Conservation (phyloP, 2,888 invertebrate genomes). For the Macrosiphum euphorbiae region DNA sequence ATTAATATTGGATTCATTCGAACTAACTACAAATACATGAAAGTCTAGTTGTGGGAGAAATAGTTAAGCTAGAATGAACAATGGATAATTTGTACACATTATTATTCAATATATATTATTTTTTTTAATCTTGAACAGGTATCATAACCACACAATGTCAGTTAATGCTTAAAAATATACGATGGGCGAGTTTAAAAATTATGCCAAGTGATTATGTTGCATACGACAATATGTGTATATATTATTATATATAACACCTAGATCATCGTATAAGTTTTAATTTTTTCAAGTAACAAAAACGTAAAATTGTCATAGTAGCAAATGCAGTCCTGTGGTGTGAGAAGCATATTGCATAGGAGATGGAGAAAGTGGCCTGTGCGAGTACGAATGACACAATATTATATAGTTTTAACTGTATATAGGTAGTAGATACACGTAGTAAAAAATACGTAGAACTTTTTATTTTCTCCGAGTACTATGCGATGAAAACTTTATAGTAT, state of each 20-base stretch:
- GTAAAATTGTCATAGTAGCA: not conserved
- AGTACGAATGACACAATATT: not conserved
- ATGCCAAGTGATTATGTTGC: not conserved
- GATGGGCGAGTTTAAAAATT: not conserved
- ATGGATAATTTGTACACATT: not conserved
- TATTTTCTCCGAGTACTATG: not conserved
- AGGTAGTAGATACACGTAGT: not conserved
- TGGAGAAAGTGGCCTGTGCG: not conserved
- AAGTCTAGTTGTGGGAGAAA: not conserved
- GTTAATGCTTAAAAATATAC: not conserved
- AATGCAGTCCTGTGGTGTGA: not conserved
- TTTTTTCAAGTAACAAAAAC: not conserved
- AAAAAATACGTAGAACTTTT: not conserved
- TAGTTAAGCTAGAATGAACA: not conserved
- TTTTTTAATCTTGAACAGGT: not conserved
- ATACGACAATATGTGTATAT: not conserved
- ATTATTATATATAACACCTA: not conserved
- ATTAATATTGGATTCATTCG: not conserved
- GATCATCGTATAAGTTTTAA: not conserved
- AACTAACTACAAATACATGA: not conserved
- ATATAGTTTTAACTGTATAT: not conserved
- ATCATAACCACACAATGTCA: not conserved
- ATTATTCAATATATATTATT: not conserved
- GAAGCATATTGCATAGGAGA: not conserved
- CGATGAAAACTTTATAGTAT: not conserved